These are phyloP conservation scores for Coremacera marginata DNA, from an alignment of 2,888 invertebrate species.

Conservation along the genomic window DNA sequence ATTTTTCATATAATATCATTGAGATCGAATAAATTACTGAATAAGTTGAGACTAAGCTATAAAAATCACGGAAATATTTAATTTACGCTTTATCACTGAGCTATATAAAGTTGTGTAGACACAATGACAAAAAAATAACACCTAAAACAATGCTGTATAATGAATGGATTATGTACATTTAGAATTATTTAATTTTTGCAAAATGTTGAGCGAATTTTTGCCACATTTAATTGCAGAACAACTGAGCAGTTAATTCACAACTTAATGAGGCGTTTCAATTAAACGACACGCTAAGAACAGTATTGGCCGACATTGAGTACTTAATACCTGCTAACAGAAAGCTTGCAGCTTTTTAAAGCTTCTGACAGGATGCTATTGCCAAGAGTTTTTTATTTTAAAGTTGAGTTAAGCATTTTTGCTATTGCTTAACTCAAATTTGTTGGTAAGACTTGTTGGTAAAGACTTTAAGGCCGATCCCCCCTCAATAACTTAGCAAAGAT, in stretches of 20 bases:
- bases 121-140: neutral
- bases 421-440: too few species aligned
- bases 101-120: too few species aligned
- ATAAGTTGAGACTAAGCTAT: neutral
- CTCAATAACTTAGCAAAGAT: too few species aligned
- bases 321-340: too few species aligned
- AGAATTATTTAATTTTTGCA: neutral
- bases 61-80: conserved; percentile 10
- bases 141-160: neutral
- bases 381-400: too few species aligned
- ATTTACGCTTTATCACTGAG: neutral
- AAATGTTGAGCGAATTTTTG: conserved; percentile 10
- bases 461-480: too few species aligned
- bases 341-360: too few species aligned
- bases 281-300: neutral
- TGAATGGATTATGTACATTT: neutral
- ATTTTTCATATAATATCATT: neutral
- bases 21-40: neutral
- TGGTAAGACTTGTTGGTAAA: too few species aligned
- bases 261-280: conserved; percentile 33
- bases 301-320: neutral
- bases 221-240: conserved; percentile 17
- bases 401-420: too few species aligned
- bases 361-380: too few species aligned
- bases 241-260: conserved; percentile 21